Evolutionary conservation across 2,888 invertebrate genomes (phyloP), one percentile per base, ranked within the genome.

Genomic region (Oeneis ivallda): DNA sequence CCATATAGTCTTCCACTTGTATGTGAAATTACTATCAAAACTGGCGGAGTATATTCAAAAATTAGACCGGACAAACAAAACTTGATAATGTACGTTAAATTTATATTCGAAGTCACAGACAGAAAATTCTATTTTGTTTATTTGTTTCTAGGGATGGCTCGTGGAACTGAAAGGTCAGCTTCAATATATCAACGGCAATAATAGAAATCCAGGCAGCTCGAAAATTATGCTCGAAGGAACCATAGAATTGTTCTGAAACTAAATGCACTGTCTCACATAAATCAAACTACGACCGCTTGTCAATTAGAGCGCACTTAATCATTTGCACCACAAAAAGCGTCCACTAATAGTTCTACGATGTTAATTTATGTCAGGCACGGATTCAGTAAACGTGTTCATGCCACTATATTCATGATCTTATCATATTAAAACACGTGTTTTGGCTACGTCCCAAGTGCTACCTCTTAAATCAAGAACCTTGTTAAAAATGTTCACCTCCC

Each of bases 391-490:
- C 75, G 77, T 82, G 81, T 83, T 83, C 83, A 85, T 85, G 82
- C 82, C 73, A 73, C 76, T 82, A 79, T 81, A 81, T 82, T 77
- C 76, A 77, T 75, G 75, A 77, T 79, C 75, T 80, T 85, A 84
- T 82, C 80, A 76, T 75, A 76, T 77, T 76, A 76, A 76, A 77
- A 81, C 80, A 78, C 79, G 72, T 80, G 72, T 75, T 76, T 84
- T 89, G 89, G 89, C 86, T 70, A 66, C 64, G 69, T 68, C 83
- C 88, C 90, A 90, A 85, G 73, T 75, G 86, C 87, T 89, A 87
- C 89, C 85, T 66, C 64, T 66, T 64, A 65, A 62, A 67, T 66
- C 68, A 50, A 66, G 67, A 65, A 43, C 64, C 62, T 49, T 60
- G 37, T 59, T 59, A 62, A 66, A 64, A 62, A 26, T 68, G 34